Evolutionary conservation across 2,797 vertebrate species (phyloP).

Genomic region (Gallinago stenura): DNA sequence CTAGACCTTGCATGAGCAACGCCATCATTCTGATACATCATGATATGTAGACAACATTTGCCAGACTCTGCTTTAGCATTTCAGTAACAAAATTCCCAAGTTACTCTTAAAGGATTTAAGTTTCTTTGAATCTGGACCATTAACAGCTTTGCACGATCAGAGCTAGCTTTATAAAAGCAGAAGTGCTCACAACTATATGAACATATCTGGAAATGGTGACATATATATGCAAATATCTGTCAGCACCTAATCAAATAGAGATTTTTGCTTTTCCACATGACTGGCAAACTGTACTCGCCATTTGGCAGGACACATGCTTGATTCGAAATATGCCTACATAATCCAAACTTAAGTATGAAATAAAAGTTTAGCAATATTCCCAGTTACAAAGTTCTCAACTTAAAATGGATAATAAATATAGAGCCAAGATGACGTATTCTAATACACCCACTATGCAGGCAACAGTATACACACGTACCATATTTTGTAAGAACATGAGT

Average conservation of each 20-base stretch:
- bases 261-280: conserved; percentile 43
- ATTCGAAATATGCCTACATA: background rate
- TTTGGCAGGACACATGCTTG: conserved; percentile 13
- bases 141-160: conserved; percentile 11
- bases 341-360: background rate
- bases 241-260: conserved; percentile 33
- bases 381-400: background rate
- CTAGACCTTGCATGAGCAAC: background rate
- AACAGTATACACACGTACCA: rapidly evolving
- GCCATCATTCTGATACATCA: background rate
- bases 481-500: background rate
- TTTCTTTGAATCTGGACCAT: background rate
- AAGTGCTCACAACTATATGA: background rate
- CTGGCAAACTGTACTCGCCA: background rate
- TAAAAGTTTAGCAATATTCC: background rate
- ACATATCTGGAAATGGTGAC: background rate
- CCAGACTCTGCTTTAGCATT: background rate
- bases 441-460: background rate
- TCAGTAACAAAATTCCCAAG: background rate
- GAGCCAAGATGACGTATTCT: background rate
- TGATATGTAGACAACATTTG: background rate
- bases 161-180: background rate
- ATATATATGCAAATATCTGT: conserved; percentile 21
- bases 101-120: background rate
- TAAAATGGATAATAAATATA: background rate